phyloP scores from a whole-genome alignment of 2,113 vertebrate genomes.

The Melanotaenia duboulayi region DNA sequence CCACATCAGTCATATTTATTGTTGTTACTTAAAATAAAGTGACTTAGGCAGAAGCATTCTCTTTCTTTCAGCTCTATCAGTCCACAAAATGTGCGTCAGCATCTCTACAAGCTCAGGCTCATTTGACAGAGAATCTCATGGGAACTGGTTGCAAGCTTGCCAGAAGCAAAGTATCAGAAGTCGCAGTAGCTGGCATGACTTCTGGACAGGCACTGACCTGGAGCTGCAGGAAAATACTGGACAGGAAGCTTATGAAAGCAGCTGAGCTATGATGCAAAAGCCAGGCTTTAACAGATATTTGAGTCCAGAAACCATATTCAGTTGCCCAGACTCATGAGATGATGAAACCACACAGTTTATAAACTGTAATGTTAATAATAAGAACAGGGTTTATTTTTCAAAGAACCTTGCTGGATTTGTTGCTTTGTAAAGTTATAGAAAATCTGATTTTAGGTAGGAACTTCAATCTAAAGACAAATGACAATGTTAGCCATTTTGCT shows the following conservation, averaged over 20 bases:
- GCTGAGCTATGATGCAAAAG: constrained; percentile 12
- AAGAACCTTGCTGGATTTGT: constrained; percentile 7
- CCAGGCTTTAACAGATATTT: constrained; percentile 30
- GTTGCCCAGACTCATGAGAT: not conserved
- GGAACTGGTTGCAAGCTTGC: constrained; percentile 39
- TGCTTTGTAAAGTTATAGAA: constrained; percentile 5
- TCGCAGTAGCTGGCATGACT: constrained; percentile 44
- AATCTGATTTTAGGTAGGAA: not conserved
- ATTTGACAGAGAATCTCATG: constrained; percentile 25
- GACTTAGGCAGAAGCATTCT: not conserved
- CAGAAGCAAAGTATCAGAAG: constrained; percentile 37
- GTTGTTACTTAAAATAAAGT: constrained; percentile 12
- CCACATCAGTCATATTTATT: not conserved
- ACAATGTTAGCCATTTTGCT: too few species aligned
- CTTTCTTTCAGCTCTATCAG: constrained; percentile 5
- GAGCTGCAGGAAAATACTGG: constrained; percentile 50
- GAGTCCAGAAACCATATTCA: not conserved
- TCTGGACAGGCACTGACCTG: constrained; percentile 35
- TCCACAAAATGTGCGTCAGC: constrained; percentile 8
- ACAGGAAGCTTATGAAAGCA: constrained; percentile 40
- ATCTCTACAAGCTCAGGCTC: constrained; percentile 20
- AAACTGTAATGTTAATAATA: not conserved
- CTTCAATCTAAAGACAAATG: too few species aligned
- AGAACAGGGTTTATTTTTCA: constrained; percentile 12
- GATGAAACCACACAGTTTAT: not conserved